Base-by-base conservation (phyloP, 2,113 vertebrate genomes). In the Danionella cerebrum region DNA sequence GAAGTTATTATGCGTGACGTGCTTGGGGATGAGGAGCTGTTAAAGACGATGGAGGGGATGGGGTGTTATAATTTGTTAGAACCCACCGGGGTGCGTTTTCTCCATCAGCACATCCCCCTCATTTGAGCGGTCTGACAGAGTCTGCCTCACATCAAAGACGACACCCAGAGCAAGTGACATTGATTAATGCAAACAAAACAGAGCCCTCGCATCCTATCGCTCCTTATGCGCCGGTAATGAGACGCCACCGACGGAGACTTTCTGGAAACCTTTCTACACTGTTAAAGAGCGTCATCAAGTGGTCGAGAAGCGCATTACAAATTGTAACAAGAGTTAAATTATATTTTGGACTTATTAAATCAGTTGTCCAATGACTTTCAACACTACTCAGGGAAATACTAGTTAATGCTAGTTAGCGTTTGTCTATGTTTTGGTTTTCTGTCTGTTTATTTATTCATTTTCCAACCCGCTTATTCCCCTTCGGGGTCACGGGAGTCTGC, bases 71-170 rank as follows among this genome's bases (percentile, higher is more conserved):
- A 88, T 86, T 87, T 85, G 78, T 82, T 84, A 83, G 78, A 75
- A 71, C 76, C 77, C 69, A 51, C 54, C 74, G 81, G 80, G 83
- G 84, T 86, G 87, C 79, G 82, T 87, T 82, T 73, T 75, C 79
- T 84, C 88, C 84, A 82, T 89, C 86, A 85, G 79, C 82, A 81
- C 83, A 64, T 36, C 35, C 35, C 70, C 14, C 22, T 2, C 45
- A 86, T 75, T 77, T 84, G 81, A 77, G 84, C 83, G 74, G 83
- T 72, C 81, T 67, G 66, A 24, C 76, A 68, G 85, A 81, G 85
- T 85, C 87, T 87, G 85, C 75, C 85, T 83, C 84, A 85, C 88
- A 89, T 86, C 87, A 88, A 89, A 90, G 87, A 70, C 79, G 80
- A 82, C 51, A 76, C 21, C 70, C 71, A 42, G 47, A 65, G 78